Base-by-base conservation (phyloP, 2,797 vertebrate genomes). In the Gouania willdenowi region DNA sequence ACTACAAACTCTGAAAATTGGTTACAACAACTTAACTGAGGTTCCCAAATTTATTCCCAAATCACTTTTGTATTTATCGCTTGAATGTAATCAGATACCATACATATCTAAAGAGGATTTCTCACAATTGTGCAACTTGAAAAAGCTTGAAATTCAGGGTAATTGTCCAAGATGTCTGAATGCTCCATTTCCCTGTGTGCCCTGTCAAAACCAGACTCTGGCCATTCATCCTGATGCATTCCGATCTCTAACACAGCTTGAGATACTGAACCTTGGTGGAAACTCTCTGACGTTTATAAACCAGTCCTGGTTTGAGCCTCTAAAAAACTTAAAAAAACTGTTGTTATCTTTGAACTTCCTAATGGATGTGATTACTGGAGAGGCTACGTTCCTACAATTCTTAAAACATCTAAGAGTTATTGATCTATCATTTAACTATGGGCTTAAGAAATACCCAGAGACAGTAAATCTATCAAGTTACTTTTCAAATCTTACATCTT, bases 131-230 rank as follows among this genome's bases (percentile, higher is more conserved):
- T 1, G 8, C 10, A 76, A 89, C 16, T 51, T 98, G 59, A 78
- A 75, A 63, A 14, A 56, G 38, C 92, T 98, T 2, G 75, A 87
- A 38, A 66, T 98, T 40, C 87, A 92, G 54, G 94, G 93, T n/a
- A 98, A 98, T 46, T 98, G 95, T 41, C 94, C 92, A 26, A 91
- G 94, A 41, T 98, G 96, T 75, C 75, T 85, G 24, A 92, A 92
- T 34, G 88, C 91, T 16, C 92, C 92, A 0, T 94, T 73, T 62
- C 90, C 92, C 4, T 98, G 96, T 55, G 59, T 45, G n/a, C 79
- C 91, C 0, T 98, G 96, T 46, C 30, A 48, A 26, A 84, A 89
- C 2, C 17, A 12, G 2, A 83, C 91, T 0, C 81, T 98, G 26
- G 0, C 19, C 2, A 97, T 98, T 39, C 79, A 92, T 19, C 1